Percentiles rank a stretch among this genome's conserved stretches.
Evolutionary conservation across 2,888 invertebrate species (phyloP).

Genomic region (Thysanoteuthis rhombus): DNA sequence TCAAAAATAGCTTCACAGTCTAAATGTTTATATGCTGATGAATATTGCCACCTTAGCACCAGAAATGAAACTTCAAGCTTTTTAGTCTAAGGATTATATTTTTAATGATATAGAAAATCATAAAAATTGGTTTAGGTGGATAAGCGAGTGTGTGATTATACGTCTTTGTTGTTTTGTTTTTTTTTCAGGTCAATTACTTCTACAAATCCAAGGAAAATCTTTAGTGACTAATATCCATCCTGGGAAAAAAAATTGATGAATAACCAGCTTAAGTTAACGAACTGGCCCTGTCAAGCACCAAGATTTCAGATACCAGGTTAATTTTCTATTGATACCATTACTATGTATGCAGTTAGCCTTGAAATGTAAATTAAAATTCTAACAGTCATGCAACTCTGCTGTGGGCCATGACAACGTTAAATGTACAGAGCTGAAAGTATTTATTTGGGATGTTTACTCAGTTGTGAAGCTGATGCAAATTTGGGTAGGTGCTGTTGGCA

Average conservation of each 20-base stretch:
- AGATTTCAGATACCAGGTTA: background rate
- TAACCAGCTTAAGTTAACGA: too few species aligned
- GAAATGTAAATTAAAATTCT: background rate
- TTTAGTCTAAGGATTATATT: too few species aligned
- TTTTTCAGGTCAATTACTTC: background rate
- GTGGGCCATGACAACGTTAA: background rate
- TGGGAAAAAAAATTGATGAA: too few species aligned
- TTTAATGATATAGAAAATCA: background rate
- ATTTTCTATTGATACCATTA: background rate
- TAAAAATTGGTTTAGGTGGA: background rate
- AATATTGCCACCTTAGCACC: too few species aligned
- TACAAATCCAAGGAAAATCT: too few species aligned
- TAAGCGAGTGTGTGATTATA: background rate
- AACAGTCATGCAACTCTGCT: constrained; percentile 12
- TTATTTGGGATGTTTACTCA: background rate
- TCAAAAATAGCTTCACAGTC: too few species aligned
- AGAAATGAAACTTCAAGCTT: too few species aligned
- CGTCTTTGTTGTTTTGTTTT: background rate
- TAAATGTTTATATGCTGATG: too few species aligned
- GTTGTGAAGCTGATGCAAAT: background rate
- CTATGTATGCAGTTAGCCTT: background rate
- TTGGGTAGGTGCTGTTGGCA: background rate
- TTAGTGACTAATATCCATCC: background rate
- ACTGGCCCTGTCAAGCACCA: too few species aligned
- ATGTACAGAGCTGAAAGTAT: background rate